Evolutionary conservation across 2,888 invertebrate genomes (phyloP).

Genomic region (Sminthurinus aureus): DNA sequence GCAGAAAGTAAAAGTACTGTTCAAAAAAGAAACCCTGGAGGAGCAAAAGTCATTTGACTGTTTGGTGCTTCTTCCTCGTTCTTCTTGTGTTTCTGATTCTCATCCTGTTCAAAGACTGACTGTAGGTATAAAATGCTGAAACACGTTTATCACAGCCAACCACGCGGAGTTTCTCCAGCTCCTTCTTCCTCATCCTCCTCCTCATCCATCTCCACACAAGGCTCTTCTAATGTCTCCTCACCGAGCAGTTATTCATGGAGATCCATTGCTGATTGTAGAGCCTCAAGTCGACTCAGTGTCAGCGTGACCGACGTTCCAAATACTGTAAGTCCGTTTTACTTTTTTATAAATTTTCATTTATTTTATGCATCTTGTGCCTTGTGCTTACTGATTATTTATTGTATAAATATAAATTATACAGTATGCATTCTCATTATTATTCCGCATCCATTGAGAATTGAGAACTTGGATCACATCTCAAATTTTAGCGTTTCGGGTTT

Average conservation of each 20-base stretch:
- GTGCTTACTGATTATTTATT: no score
- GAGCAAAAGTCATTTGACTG: no score
- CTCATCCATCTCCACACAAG: slow-evolving; percentile 46
- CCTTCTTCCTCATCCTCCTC: slow-evolving; percentile 49
- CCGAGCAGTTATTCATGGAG: slow-evolving; percentile 38
- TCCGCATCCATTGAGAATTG: background rate
- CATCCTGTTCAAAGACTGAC: background rate
- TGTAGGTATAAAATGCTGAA: slow-evolving; percentile 41
- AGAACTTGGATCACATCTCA: background rate
- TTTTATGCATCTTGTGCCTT: background rate
- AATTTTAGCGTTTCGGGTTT: background rate
- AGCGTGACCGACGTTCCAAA: slow-evolving; percentile 47
- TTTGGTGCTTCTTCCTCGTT: background rate
- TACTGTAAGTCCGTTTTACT: slow-evolving; percentile 37
- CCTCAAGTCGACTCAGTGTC: slow-evolving; percentile 48
- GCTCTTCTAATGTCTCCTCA: slow-evolving; percentile 43
- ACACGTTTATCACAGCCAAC: slow-evolving; percentile 39
- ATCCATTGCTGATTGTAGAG: slow-evolving; percentile 40
- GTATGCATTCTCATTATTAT: background rate
- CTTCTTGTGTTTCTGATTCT: no score
- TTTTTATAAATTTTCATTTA: background rate
- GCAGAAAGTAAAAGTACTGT: no score
- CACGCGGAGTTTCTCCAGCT: slow-evolving; percentile 49
- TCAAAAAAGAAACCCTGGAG: no score
- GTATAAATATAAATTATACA: background rate